Percentiles rank a stretch among this genome's conserved stretches.
Conservation (phyloP, 2,888 invertebrate genomes). For the Tinea pellionella region DNA sequence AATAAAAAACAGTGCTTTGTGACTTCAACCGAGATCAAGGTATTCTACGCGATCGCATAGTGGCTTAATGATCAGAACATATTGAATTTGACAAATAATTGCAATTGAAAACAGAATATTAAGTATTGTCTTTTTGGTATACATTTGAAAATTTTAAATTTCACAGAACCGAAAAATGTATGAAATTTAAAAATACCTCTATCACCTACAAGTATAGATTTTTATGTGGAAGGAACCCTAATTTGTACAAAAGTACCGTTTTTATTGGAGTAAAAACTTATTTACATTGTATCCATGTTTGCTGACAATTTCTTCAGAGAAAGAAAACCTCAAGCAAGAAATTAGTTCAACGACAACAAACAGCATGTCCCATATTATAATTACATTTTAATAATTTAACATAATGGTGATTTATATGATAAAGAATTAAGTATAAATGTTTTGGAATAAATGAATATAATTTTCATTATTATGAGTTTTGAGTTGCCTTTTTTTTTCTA, state of each 20-base stretch:
- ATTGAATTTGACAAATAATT: too few relatives aligned
- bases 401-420: background rate
- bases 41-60: too few relatives aligned
- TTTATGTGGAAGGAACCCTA: background rate
- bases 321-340: background rate
- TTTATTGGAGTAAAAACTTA: slow-evolving; percentile 13
- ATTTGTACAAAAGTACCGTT: slow-evolving; percentile 11
- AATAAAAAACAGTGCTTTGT: too few relatives aligned
- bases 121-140: too few relatives aligned
- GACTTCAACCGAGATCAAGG: too few relatives aligned
- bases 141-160: too few relatives aligned
- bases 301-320: slow-evolving; percentile 35
- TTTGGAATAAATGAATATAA: slow-evolving; percentile 6
- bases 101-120: background rate
- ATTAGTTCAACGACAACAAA: background rate
- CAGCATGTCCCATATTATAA: slow-evolving; percentile 5
- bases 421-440: background rate
- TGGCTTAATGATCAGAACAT: too few relatives aligned
- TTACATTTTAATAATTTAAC: background rate
- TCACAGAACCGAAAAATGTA: background rate
- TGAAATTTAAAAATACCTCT: background rate
- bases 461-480: background rate
- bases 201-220: background rate
- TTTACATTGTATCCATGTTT: slow-evolving; percentile 25
- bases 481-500: slow-evolving; percentile 8